A percentile compares a stretch with the other conserved stretches of the same genome.
phyloP scores from a whole-genome alignment of 2,113 vertebrate genomes.

The Martes martes region DNA sequence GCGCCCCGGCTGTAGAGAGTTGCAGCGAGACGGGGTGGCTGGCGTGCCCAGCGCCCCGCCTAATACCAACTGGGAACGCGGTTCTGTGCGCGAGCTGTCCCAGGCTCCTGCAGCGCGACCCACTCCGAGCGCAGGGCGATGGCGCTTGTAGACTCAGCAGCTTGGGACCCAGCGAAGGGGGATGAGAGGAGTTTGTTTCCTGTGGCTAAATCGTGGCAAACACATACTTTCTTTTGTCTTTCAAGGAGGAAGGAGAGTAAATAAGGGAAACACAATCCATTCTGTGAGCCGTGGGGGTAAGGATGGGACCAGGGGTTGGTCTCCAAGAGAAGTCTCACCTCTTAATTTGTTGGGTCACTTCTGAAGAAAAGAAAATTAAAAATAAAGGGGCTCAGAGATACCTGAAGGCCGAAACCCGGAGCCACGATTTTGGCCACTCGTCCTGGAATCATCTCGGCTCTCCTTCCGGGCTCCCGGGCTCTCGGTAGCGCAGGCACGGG shows the following conservation, averaged over 20 bases:
- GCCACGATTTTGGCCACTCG: constrained; percentile 36
- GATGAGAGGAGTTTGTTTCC: background rate
- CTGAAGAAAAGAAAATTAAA: background rate
- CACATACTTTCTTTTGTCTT: background rate
- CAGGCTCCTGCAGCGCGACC: background rate
- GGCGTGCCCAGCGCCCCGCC: accelerated
- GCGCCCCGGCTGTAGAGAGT: constrained; percentile 11
- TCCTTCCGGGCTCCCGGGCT: too few relatives aligned
- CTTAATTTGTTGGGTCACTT: background rate
- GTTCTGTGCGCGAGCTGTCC: background rate
- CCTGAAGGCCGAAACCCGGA: constrained; percentile 60
- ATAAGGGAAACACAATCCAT: background rate
- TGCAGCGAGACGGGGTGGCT: background rate
- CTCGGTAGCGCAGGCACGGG: background rate
- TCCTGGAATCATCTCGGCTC: background rate
- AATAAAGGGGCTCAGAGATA: background rate
- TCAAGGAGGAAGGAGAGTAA: background rate
- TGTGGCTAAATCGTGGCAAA: background rate
- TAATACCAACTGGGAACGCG: accelerated
- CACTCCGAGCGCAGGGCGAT: background rate
- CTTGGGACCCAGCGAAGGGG: background rate
- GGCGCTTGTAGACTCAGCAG: constrained; percentile 47
- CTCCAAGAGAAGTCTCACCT: background rate
- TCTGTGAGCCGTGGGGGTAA: background rate
- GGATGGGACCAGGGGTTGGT: background rate